phyloP scores from a whole-genome alignment of 2,888 invertebrate species.

The Stomorhina lunata region DNA sequence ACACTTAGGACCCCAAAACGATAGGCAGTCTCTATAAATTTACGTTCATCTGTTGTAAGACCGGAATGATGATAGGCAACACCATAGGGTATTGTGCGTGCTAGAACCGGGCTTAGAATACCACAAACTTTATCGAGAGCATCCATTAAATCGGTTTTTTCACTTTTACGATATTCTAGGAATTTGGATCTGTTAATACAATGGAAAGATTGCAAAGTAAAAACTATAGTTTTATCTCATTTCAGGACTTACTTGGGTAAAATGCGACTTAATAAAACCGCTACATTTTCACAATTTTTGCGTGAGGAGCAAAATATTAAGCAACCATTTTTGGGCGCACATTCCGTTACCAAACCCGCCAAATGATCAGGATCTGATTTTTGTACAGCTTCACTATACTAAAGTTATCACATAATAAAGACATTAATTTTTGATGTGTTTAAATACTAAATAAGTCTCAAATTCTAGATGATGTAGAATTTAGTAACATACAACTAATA shows the following conservation, averaged over 20 bases:
- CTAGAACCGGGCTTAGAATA: conserved; percentile 84
- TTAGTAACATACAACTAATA: too few relatives aligned
- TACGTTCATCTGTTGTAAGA: conserved; percentile 92
- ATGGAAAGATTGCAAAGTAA: conserved; percentile 15
- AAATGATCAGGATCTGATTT: conserved; percentile 89
- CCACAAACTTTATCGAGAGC: conserved; percentile 85
- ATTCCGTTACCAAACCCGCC: conserved; percentile 89
- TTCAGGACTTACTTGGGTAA: conserved; percentile 75
- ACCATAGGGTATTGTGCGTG: conserved; percentile 87
- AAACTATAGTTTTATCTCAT: neutral
- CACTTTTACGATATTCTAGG: conserved; percentile 81
- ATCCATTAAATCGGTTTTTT: conserved; percentile 83
- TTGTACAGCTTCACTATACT: conserved; percentile 84
- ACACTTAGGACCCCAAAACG: conserved; percentile 91
- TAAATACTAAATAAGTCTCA: too few relatives aligned
- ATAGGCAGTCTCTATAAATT: conserved; percentile 91
- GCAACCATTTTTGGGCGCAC: conserved; percentile 89
- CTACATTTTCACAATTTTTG: conserved; percentile 95
- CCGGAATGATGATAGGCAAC: conserved; percentile 97
- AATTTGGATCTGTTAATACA: conserved; percentile 81
- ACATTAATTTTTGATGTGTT: too few relatives aligned
- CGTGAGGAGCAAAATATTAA: conserved; percentile 96
- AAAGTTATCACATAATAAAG: conserved; percentile 35
- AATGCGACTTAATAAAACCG: conserved; percentile 86
- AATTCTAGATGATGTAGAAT: too few relatives aligned